Evolutionary conservation across 2,888 invertebrate genomes (phyloP), one percentile per base, ranked within the genome.

Genomic region (Euphydryas editha): DNA sequence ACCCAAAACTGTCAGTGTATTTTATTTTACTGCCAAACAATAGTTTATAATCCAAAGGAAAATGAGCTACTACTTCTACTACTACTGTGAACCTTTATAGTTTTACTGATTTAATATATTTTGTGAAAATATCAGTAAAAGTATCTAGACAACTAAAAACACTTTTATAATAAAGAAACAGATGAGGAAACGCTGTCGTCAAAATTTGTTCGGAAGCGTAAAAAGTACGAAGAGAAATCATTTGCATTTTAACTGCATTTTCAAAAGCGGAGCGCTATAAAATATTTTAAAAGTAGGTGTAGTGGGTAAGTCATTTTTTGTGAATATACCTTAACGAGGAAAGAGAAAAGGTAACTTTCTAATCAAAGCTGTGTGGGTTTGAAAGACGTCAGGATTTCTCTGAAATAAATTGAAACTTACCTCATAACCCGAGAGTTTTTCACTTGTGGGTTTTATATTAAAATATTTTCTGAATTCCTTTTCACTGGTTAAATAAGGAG

Each of bases 401-500:
- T n/a, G 36, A 54, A 54, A 36, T 30, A 54, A 54, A 36, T 54
- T 54, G 30, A 54, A 54, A 54, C 36, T 54, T 54, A 36, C 30
- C 36, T 54, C 54, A 36, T 54, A 54, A 54, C 30, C 21, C 54
- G 10, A 54, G 54, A 54, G 36, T 54, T 54, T 54, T 54, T 54
- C 54, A 36, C 54, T 54, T 17, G 54, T 54, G 36, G 36, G n/a
- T 54, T 54, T 54, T 54, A 54, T 54, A 54, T 54, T 54, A 54
- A 54, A 54, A 54, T 36, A 36, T 54, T 54, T 54, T n/a, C 36
- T 10, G 18, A 10, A 36, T 18, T 17, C 17, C n/a, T 54, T 54
- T 54, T 54, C 24, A 11, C 17, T 17, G 15, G 36, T 30, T 30
- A 30, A 54, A 36, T 36, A 54, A 54, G 17, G 17, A 54, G 30